These are phyloP conservation scores for Lasaia peninsularis DNA, from an alignment of 1,140 invertebrate genomes.

Conservation along the genomic window DNA sequence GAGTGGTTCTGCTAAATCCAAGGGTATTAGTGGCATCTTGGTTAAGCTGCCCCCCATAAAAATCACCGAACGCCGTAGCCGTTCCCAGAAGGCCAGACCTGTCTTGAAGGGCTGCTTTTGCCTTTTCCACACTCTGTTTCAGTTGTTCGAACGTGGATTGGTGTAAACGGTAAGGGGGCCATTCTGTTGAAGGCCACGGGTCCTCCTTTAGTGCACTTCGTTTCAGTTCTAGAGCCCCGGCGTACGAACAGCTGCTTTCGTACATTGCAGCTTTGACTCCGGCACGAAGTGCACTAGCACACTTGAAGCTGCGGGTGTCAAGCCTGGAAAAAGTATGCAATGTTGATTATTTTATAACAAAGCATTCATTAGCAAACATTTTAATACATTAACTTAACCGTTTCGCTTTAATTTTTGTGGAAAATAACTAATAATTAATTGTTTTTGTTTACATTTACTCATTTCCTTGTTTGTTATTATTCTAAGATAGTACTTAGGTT, in stretches of 20 bases:
- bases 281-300: slow-evolving; percentile 55
- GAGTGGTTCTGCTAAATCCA: slow-evolving; percentile 51
- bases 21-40: slow-evolving; percentile 51
- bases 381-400: too few species aligned
- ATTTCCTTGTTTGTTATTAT: too few species aligned
- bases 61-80: slow-evolving; percentile 79
- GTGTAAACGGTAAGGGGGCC: slow-evolving; percentile 85
- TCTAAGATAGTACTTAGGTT: too few species aligned
- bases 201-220: slow-evolving; percentile 78
- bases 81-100: slow-evolving; percentile 69
- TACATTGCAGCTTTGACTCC: slow-evolving; percentile 80
- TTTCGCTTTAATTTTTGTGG: too few species aligned
- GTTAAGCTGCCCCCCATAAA: slow-evolving; percentile 73
- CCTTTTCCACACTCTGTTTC: slow-evolving; percentile 92
- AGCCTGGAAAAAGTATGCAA: slow-evolving; percentile 54
- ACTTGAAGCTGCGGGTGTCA: slow-evolving; percentile 63
- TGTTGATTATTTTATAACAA: slow-evolving; percentile 13
- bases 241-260: slow-evolving; percentile 93
- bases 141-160: slow-evolving; percentile 91
- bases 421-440: too few species aligned
- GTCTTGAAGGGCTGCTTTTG: slow-evolving; percentile 88
- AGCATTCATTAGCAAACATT: too few species aligned
- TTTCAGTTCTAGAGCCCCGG: slow-evolving; percentile 90
- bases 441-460: too few species aligned
- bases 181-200: slow-evolving; percentile 81